Base-by-base conservation (phyloP, 2,797 vertebrate species). In the Leuciscus waleckii region DNA sequence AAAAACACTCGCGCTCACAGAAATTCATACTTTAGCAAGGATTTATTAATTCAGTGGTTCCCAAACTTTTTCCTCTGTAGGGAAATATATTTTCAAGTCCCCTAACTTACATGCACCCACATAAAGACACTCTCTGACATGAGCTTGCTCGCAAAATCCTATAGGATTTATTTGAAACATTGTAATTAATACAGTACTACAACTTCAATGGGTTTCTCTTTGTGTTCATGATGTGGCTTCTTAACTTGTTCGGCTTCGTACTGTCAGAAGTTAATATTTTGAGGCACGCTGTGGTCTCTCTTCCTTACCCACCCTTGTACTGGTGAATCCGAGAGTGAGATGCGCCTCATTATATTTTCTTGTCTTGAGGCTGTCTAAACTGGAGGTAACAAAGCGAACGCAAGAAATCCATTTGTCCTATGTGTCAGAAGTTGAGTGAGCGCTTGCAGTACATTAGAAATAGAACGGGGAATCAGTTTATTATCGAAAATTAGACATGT, bases 1-100 rank as follows among this genome's bases (percentile, higher is more conserved):
- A 86, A 82, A 89, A 90, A 94, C 23, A 16, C 1, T 91, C 92
- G 94, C 41, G 41, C 92, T 83, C 29, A 74, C 23, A 43, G n/a
- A 49, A 73, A 73, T 29, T 5, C 2, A 75, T 14, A 51, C 5
- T 35, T 51, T 35, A 56, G 10, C 5, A 56, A 37, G 11, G 21
- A 75, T 37, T 37, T 37, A 5, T 68, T 68, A 23, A 65, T 32
- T 65, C 26, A 29, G 26, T 8, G 14, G 14, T 17, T 65, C 7
- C 29, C 14, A 3, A 8, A 32, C 63, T 8, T 65, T 7, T 65
- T 43, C 69, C 43, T n/a, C 21, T n/a, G 10, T 41, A 41, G 69
- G 13, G 39, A 63, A 29, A 29, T 3, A 63, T 29, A 16, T 63
- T 29, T 29, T 63, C 5, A 61, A 26, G 58, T 2, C 4, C n/a